phyloP scores from a whole-genome alignment of 2,888 invertebrate species.

The Lasioglossum malachurum region DNA sequence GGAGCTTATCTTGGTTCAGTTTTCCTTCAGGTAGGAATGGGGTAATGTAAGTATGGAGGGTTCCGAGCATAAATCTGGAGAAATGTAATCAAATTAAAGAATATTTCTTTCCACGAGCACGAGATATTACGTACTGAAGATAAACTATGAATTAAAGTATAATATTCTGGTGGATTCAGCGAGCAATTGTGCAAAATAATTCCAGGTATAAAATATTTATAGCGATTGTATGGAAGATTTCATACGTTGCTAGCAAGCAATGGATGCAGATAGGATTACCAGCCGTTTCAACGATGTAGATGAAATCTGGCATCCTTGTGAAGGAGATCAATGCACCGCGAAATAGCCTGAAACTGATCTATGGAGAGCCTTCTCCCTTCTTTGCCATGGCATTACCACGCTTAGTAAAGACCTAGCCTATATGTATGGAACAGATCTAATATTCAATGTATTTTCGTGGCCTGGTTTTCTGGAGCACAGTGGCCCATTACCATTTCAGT shows the following conservation, averaged over 20 bases:
- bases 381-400: conserved; percentile 14
- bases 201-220: not conserved
- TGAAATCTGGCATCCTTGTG: conserved; percentile 25
- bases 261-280: conserved; percentile 18
- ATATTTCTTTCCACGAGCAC: not conserved
- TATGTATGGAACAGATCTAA: conserved; percentile 41
- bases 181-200: not conserved
- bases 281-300: conserved; percentile 39
- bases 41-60: not conserved
- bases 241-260: conserved; percentile 9
- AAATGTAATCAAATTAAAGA: not conserved
- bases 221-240: not conserved
- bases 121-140: not conserved
- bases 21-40: conserved; percentile 16
- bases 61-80: not conserved
- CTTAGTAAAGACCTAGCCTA: conserved; percentile 19
- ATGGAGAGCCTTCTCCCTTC: conserved; percentile 22
- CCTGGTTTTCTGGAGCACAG: not conserved
- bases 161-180: not conserved
- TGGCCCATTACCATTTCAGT: not conserved
- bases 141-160: not conserved
- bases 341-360: conserved; percentile 46
- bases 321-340: conserved; percentile 47
- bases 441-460: not conserved
- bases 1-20: conserved; percentile 51